phyloP scores from a whole-genome alignment of 1,140 invertebrate genomes.

The Dinoponera quadriceps region DNA sequence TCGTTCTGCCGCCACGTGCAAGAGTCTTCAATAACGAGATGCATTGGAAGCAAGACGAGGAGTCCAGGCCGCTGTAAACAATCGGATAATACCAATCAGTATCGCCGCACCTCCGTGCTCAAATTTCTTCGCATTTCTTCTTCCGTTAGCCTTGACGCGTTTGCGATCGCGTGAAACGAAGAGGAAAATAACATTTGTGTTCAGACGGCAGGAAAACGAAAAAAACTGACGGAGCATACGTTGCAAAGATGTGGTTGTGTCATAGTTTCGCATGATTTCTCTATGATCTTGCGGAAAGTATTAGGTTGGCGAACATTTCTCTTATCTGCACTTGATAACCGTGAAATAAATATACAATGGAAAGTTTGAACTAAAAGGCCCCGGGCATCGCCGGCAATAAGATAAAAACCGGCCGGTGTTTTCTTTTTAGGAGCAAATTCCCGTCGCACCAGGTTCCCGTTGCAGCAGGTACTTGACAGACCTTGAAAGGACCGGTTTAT shows the following conservation, averaged over 20 bases:
- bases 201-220: not conserved
- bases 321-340: too few species aligned
- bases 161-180: not conserved
- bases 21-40: slow-evolving; percentile 95
- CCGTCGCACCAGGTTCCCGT: not conserved
- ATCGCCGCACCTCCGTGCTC: not conserved
- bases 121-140: not conserved
- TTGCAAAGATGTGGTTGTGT: too few species aligned
- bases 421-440: not conserved
- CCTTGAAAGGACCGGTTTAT: slow-evolving; percentile 9
- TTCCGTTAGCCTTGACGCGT: not conserved
- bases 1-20: slow-evolving; percentile 95
- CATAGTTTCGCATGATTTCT: too few species aligned
- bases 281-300: too few species aligned
- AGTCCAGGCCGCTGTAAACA: slow-evolving; percentile 94
- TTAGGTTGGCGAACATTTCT: too few species aligned
- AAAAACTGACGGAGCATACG: too few species aligned
- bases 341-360: too few species aligned
- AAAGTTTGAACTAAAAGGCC: too few species aligned
- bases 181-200: not conserved
- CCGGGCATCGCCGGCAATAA: not conserved
- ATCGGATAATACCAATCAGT: slow-evolving; percentile 8
- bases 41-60: slow-evolving; percentile 97
- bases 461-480: too few species aligned
- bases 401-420: not conserved